A percentile compares a stretch with the other conserved stretches of the same genome.
Conservation (phyloP, 2,888 invertebrate species). For the Agelastica alni region DNA sequence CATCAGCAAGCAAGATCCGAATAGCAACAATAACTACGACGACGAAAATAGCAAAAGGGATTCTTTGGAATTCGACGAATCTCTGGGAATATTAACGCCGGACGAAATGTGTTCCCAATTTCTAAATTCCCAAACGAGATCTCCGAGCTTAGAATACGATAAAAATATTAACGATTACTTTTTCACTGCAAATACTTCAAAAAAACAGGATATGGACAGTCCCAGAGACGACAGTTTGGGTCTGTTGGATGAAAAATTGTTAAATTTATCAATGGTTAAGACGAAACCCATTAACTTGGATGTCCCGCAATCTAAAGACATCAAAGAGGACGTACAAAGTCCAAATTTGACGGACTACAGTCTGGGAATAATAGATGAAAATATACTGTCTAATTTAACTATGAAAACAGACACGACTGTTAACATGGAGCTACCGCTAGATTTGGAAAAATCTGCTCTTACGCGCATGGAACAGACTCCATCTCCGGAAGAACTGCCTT, state of each 20-base stretch:
- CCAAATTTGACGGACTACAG: slow-evolving; percentile 50
- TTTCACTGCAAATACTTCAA: slow-evolving; percentile 16
- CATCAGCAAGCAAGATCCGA: slow-evolving; percentile 19
- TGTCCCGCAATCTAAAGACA: slow-evolving; percentile 22
- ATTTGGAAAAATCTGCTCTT: slow-evolving; percentile 53
- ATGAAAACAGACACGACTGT: slow-evolving; percentile 62
- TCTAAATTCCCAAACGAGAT: slow-evolving; percentile 24
- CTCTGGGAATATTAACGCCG: slow-evolving; percentile 84
- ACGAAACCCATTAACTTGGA: slow-evolving; percentile 14
- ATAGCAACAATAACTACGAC: neutral
- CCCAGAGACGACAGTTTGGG: slow-evolving; percentile 25
- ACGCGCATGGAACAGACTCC: slow-evolving; percentile 76
- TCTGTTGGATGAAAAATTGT: slow-evolving; percentile 19
- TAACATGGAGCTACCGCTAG: slow-evolving; percentile 62
- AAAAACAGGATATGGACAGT: slow-evolving; percentile 25
- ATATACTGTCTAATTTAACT: slow-evolving; percentile 61
- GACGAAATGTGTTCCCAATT: slow-evolving; percentile 75
- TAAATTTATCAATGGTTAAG: slow-evolving; percentile 13
- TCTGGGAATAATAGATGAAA: slow-evolving; percentile 61
- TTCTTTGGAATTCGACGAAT: slow-evolving; percentile 80
- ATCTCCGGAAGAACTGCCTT: slow-evolving; percentile 81
- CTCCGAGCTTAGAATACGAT: slow-evolving; percentile 35
- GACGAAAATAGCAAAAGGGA: slow-evolving; percentile 65
- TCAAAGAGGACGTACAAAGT: slow-evolving; percentile 44
- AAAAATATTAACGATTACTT: slow-evolving; percentile 21